Base-by-base conservation (phyloP, 2,113 vertebrate genomes). In the Mastomys natalensis region DNA sequence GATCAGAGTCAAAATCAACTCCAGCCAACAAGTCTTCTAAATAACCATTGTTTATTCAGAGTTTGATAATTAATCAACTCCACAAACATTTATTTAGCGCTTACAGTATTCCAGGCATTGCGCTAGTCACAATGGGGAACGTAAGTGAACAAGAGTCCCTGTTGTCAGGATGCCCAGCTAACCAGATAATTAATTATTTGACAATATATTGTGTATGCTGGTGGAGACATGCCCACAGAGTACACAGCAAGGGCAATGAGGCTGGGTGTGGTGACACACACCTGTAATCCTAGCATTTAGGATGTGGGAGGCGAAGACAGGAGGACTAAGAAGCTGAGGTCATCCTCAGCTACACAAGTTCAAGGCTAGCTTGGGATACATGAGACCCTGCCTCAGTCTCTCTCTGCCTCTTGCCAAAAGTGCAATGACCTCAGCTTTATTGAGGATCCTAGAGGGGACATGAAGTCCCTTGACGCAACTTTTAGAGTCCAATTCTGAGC, bases 11-110 rank as follows among this genome's bases (percentile, higher is more conserved):
- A 90, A 90, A 90, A 70, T 45, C 13, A 40, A 77, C 45, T 91
- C 40, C 37, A 90, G 51, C 84, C 51, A 70, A 76, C 74, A 60
- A 1, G 76, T 51, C 51, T 85, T 95, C 81, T 31, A 90, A 78
- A 90, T 66, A 22, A 90, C 40, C 64, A 77, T 86, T 85, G 51
- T 91, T 95, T 85, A 90, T 81, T 88, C 81, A 60, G 60, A 91
- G 87, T 92, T 95, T 43, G 74, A 40, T 87, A 70, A 85, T 73
- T 93, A 93, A 73, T 94, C 77, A 86, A 68, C 43, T 73, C 77
- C 81, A 90, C 58, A 92, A 90, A 95, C 88, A 76, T 92, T 95
- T 90, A 87, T 66, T 94, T 82, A 94, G 68, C 72, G 78, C 55
- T 95, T 93, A 87, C 9, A 62, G 51, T 95, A 45, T 92, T 94